Percentiles rank a stretch among this genome's conserved stretches.
phyloP scores from a whole-genome alignment of 2,797 vertebrate species.

The Leptatherina wallacei region DNA sequence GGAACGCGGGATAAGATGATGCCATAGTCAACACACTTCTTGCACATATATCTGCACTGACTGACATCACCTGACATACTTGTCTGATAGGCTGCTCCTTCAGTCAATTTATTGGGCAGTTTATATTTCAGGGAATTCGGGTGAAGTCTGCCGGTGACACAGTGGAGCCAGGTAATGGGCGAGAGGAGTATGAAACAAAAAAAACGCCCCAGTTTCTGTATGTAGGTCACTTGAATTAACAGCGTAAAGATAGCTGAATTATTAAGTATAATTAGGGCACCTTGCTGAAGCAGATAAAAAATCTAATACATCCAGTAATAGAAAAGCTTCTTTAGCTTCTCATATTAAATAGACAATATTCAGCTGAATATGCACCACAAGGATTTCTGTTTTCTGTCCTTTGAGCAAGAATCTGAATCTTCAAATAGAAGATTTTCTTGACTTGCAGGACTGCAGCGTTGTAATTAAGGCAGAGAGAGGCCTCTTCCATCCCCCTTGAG shows the following conservation, averaged over 20 bases:
- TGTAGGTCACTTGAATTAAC: slow-evolving; percentile 81
- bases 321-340: background rate
- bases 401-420: slow-evolving; percentile 25
- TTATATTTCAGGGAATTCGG: slow-evolving; percentile 40
- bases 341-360: slow-evolving; percentile 17
- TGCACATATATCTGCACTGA: slow-evolving; percentile 17
- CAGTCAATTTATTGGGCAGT: slow-evolving; percentile 53
- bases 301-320: slow-evolving; percentile 9
- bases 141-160: slow-evolving; percentile 43
- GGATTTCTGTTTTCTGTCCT: slow-evolving; percentile 24
- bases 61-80: slow-evolving; percentile 55
- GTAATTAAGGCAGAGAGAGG: slow-evolving; percentile 71
- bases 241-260: slow-evolving; percentile 80
- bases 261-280: slow-evolving; percentile 80
- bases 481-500: slow-evolving; percentile 68
- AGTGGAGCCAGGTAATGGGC: slow-evolving; percentile 49
- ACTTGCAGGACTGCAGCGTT: slow-evolving; percentile 35
- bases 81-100: slow-evolving; percentile 41
- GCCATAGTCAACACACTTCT: slow-evolving; percentile 27
- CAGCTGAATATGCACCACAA: background rate
- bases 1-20: slow-evolving; percentile 31
- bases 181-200: slow-evolving; percentile 61
- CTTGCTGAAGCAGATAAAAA: slow-evolving; percentile 64
- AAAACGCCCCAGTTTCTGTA: slow-evolving; percentile 44
- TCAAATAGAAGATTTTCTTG: slow-evolving; percentile 27